These are phyloP conservation scores for Stramonita haemastoma DNA, from an alignment of 2,888 invertebrate species.

Conservation along the genomic window DNA sequence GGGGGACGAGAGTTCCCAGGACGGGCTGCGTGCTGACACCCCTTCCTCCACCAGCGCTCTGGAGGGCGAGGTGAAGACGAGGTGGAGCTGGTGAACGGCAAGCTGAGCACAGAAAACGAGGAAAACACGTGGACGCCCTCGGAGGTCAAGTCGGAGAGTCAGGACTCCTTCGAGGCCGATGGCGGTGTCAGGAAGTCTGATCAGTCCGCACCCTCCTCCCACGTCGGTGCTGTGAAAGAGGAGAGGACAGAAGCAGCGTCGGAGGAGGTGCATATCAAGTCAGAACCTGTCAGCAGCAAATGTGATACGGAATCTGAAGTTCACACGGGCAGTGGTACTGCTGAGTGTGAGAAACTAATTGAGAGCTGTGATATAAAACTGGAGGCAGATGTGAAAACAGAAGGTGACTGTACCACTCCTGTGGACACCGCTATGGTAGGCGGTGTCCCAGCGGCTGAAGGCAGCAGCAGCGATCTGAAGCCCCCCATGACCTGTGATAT, in stretches of 20 bases:
- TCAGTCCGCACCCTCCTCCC: not conserved
- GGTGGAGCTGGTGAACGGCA: not conserved
- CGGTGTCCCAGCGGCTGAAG: not conserved
- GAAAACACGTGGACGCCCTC: not conserved
- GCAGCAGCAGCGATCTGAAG: slow-evolving; percentile 22
- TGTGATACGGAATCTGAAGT: not conserved
- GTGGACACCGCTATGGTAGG: not conserved
- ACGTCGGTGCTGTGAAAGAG: not conserved
- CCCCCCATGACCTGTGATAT: slow-evolving; percentile 24
- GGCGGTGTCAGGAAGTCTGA: not conserved
- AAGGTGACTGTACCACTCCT: not conserved
- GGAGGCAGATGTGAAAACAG: not conserved
- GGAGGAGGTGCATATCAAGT: not conserved
- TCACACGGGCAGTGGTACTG: not conserved
- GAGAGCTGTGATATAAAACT: slow-evolving; percentile 18
- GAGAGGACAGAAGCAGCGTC: not conserved
- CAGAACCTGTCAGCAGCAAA: not conserved
- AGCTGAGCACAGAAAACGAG: not conserved
- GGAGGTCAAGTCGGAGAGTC: slow-evolving; percentile 12
- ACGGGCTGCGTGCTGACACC: not conserved
- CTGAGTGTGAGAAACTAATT: not conserved
- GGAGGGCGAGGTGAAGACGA: slow-evolving; percentile 15
- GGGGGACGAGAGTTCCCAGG: slow-evolving; percentile 30
- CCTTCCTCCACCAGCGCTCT: not conserved
- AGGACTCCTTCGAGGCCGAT: not conserved